Base-by-base conservation (phyloP, 2,888 invertebrate species). In the Pristionchus fissidentatus region DNA sequence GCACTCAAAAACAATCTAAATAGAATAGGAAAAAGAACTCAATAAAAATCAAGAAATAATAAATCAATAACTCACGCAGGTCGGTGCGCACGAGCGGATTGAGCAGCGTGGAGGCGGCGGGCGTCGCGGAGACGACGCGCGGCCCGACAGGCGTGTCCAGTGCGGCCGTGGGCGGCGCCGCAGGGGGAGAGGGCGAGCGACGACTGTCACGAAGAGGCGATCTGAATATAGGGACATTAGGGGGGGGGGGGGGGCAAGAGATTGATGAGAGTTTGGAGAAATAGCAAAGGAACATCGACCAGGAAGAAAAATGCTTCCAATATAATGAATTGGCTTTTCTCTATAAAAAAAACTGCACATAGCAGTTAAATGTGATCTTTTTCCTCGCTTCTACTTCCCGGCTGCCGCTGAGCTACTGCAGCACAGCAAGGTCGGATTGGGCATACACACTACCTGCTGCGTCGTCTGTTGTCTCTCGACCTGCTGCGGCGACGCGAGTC, bases 21-120 rank as follows among this genome's bases (percentile, higher is more conserved):
- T 55, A 32, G 8, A 15, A 57, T 60, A n/a, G n/a, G n/a, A n/a
- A n/a, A n/a, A n/a, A n/a, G 29, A 66, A 77, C 43, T 22, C 7
- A 15, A 57, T 52, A 35, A 73, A 84, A 80, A 46, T 70, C 1
- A 38, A 26, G 8, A 77, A 77, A n/a, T 22, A 55, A 80, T 32
- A 4, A 5, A 32, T 29, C 29, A 73, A 62, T 8, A 26, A 83
- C 43, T 79, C 66, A 84, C 86, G 85, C 57, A 88, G 78, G 83
- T 89, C 89, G 49, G 85, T 85, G 7, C 89, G 85, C 43, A 89
- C 84, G 49, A 89, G 84, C 32, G 89, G 89, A 84, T 89, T 89
- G 84, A 89, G 87, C 8, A 89, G 82, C 38, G 82, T 70, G 7
- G 66, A 70, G 1, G 82, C 66, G 35, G 82, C 66, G 3, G 82